phyloP scores from a whole-genome alignment of 2,888 invertebrate genomes.

The Lasioglossum marginatum region DNA sequence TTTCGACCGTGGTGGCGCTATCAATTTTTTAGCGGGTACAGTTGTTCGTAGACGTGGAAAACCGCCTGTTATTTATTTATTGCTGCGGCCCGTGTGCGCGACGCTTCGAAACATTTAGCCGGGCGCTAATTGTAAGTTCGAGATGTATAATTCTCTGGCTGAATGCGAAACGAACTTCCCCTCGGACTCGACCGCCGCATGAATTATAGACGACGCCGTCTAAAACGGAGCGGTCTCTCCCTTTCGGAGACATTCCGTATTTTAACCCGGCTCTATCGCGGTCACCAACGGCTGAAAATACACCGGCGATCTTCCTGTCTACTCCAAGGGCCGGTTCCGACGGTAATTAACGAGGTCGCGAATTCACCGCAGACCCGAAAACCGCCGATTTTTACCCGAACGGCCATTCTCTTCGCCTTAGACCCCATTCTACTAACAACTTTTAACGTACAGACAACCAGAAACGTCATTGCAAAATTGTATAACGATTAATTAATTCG shows the following conservation, averaged over 20 bases:
- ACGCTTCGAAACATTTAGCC: constrained; percentile 24
- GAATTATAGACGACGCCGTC: constrained; percentile 35
- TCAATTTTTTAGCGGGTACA: neutral
- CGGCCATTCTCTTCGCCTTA: neutral
- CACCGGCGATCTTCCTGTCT: neutral
- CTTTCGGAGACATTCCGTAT: constrained; percentile 3
- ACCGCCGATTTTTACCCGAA: neutral
- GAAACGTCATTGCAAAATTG: too few species aligned
- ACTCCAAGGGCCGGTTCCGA: neutral
- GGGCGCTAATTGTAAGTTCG: constrained; percentile 36
- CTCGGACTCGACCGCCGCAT: constrained; percentile 11
- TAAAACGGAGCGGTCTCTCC: constrained; percentile 14
- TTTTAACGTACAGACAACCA: too few species aligned
- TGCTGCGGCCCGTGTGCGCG: neutral
- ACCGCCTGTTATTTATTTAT: constrained; percentile 27
- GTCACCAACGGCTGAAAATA: neutral
- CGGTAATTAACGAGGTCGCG: neutral
- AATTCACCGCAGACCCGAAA: neutral
- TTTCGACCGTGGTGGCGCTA: neutral
- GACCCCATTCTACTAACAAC: neutral
- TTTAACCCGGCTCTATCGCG: constrained; percentile 7
- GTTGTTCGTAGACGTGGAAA: neutral
- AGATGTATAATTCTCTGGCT: constrained; percentile 35
- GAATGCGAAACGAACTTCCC: constrained; percentile 26
- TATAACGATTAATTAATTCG: too few species aligned